phyloP scores from a whole-genome alignment of 2,113 vertebrate species.

The Cyphomyrus discorhynchus region DNA sequence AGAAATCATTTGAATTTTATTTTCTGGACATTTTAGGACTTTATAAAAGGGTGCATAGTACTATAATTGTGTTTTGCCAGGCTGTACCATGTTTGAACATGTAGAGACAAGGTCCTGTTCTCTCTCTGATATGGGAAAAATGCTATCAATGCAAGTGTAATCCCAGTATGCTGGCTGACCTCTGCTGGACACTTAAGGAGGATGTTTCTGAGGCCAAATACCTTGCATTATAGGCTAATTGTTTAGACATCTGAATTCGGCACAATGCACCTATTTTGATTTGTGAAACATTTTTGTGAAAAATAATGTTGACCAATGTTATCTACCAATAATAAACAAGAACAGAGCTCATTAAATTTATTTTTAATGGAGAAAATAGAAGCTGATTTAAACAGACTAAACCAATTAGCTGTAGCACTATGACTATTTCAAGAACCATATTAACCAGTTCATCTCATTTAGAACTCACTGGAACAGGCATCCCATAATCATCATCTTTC shows the following conservation, averaged over 20 bases:
- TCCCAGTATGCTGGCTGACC: not conserved
- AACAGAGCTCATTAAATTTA: not conserved
- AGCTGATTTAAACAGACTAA: not conserved
- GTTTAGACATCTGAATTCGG: not conserved
- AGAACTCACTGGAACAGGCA: slow-evolving; percentile 86
- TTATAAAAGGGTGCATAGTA: not conserved
- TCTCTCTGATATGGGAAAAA: not conserved
- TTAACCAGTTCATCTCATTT: not conserved
- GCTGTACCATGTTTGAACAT: not conserved
- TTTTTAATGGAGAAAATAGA: not conserved
- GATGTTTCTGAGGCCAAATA: too few species aligned
- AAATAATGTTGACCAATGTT: too few species aligned
- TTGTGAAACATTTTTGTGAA: not conserved
- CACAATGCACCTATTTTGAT: not conserved
- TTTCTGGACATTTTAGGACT: not conserved
- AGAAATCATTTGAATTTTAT: not conserved
- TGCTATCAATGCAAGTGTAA: not conserved
- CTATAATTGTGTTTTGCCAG: not conserved
- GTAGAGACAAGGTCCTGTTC: not conserved
- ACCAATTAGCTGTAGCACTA: not conserved
- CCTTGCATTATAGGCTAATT: not conserved
- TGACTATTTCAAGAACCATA: not conserved
- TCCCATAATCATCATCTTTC: slow-evolving; percentile 99
- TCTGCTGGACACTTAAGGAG: too few species aligned
- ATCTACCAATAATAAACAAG: not conserved